Conservation (phyloP, 1,140 invertebrate genomes). For the Pogonus chalceus region DNA sequence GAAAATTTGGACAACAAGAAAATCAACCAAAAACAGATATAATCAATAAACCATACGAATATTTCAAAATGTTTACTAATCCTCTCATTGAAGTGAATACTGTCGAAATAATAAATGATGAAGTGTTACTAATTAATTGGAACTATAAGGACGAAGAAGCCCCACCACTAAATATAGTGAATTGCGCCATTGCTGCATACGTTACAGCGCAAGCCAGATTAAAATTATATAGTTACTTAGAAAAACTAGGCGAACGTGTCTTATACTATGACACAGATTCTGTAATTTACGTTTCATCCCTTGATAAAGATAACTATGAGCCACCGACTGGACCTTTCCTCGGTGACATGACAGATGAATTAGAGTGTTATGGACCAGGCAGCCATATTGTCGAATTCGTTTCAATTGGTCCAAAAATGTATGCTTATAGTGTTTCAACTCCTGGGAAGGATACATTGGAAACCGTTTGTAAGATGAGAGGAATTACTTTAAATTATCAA, state of each 20-base stretch:
- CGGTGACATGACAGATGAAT: conserved; percentile 28
- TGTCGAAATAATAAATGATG: conserved; percentile 21
- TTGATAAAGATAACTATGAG: conserved; percentile 11
- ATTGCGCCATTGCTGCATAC: conserved; percentile 31
- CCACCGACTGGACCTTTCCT: conserved; percentile 23
- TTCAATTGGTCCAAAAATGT: conserved; percentile 17
- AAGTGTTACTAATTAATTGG: conserved; percentile 22
- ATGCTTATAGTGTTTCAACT: conserved; percentile 9
- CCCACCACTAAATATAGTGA: conserved; percentile 16
- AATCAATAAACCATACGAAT: conserved; percentile 19
- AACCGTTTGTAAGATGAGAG: not conserved
- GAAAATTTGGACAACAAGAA: conserved; percentile 14
- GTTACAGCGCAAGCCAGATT: conserved; percentile 34
- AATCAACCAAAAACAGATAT: conserved; percentile 25
- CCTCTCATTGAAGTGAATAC: conserved; percentile 17
- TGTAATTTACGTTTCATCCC: conserved; percentile 22
- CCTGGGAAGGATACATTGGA: not conserved
- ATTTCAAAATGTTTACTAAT: conserved; percentile 25
- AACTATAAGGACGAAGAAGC: conserved; percentile 16
- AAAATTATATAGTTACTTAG: conserved; percentile 31
- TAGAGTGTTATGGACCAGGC: conserved; percentile 15
- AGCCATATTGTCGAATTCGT: conserved; percentile 16
- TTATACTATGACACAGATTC: conserved; percentile 37
- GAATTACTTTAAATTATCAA: not conserved
- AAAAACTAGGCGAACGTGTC: conserved; percentile 25